Evolutionary conservation across 2,797 vertebrate genomes (phyloP).

Genomic region (Arremon aurantiirostris): DNA sequence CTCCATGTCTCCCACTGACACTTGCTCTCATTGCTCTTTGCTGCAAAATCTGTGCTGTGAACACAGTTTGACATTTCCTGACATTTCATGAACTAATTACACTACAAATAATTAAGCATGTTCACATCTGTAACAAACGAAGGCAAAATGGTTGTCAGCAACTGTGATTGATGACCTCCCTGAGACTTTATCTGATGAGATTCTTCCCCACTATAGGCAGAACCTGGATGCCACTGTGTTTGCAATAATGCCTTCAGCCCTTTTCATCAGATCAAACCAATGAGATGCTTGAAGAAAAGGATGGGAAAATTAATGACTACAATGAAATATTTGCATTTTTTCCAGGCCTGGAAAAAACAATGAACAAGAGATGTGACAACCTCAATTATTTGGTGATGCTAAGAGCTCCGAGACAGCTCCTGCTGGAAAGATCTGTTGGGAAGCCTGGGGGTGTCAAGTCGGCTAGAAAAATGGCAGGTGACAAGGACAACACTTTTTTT

Average conservation of each 20-base stretch:
- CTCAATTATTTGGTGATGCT: constrained; percentile 97
- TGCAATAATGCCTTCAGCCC: constrained; percentile 84
- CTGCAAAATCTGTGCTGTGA: constrained; percentile 75
- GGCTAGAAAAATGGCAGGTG: constrained; percentile 93
- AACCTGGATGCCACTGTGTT: constrained; percentile 86
- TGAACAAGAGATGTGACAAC: constrained; percentile 98
- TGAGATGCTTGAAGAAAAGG: constrained; percentile 86
- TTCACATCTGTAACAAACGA: constrained; percentile 87
- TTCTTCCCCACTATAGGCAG: constrained; percentile 82
- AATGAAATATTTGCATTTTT: constrained; percentile 96
- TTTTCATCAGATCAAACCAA: constrained; percentile 89
- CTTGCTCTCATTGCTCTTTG: constrained; percentile 75
- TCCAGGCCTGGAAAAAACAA: constrained; percentile 86
- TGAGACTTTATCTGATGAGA: constrained; percentile 86
- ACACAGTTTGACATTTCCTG: constrained; percentile 85
- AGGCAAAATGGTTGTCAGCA: constrained; percentile 83
- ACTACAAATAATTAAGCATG: constrained; percentile 91
- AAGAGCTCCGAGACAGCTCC: constrained; percentile 91
- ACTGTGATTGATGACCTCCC: constrained; percentile 87
- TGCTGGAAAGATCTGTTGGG: constrained; percentile 86
- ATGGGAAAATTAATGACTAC: constrained; percentile 98
- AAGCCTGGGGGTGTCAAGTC: constrained; percentile 88
- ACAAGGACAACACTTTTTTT: constrained; percentile 90
- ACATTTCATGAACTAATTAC: constrained; percentile 90
- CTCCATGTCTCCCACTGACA: constrained; percentile 72